Evolutionary conservation across 2,113 vertebrate species (phyloP).

Genomic region (Phyllostomus discolor): DNA sequence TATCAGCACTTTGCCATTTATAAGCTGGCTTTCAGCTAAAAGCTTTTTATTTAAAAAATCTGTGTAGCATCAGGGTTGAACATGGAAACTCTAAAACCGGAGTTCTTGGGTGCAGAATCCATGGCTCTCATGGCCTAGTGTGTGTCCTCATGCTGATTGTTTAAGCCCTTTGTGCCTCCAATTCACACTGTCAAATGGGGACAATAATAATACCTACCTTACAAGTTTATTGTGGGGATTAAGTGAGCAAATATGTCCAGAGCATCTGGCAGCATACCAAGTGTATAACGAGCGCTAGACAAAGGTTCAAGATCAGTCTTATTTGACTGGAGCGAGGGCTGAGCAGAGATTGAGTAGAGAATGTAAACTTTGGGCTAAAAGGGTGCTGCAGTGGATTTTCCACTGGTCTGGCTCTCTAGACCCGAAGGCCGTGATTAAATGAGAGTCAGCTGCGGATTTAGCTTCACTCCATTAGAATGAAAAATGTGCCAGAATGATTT

Average conservation of each 20-base stretch:
- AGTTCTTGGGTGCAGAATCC: neutral
- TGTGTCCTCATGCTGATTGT: neutral
- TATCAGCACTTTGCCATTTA: neutral
- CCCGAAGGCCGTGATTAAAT: neutral
- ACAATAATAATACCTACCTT: neutral
- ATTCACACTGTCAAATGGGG: neutral
- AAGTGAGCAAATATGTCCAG: neutral
- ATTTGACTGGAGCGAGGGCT: neutral
- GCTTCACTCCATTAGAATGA: neutral
- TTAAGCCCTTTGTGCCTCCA: neutral
- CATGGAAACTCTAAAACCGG: neutral
- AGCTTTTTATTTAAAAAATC: neutral
- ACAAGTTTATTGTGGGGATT: neutral
- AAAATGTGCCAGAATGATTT: neutral
- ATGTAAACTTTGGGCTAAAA: neutral
- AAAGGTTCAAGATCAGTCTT: neutral
- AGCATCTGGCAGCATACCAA: neutral
- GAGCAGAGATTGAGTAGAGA: neutral
- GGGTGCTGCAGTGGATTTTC: neutral
- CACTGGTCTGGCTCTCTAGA: neutral
- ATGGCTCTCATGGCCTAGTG: neutral
- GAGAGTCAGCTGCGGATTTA: neutral
- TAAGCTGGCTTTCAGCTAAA: neutral
- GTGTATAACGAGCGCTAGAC: neutral
- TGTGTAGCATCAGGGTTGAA: neutral